Evolutionary conservation across 2,113 vertebrate genomes (phyloP), one percentile per base, ranked within the genome.

Genomic region (Syrmaticus mikado): DNA sequence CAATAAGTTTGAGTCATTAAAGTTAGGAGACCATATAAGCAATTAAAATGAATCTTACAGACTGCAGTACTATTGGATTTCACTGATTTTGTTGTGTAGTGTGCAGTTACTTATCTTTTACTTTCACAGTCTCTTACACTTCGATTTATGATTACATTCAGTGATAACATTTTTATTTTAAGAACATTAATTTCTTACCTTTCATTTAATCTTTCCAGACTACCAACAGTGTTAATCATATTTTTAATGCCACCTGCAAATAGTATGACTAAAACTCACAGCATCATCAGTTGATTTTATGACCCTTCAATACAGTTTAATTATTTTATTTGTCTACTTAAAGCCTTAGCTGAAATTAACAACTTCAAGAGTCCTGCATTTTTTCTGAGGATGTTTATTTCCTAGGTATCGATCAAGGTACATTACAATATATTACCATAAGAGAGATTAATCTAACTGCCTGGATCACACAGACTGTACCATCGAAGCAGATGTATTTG

Each of bases 281-380:
- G 36, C 27, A 87, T 76, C 18, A 66, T 73, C 48, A 15, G 21
- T 70, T 92, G 74, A 88, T 70, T 94, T 92, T 91, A 92, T 67
- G 52, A 79, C 18, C 30, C 22, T 71, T 89, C 36, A 73, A 45
- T 73, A 71, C 57, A 89, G 45, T 74, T 93, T 95, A 86, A 82
- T 92, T 92, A 74, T 34, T 90, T 91, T 92, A 93, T 90, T 94
- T 92, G 83, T 66, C 62, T 79, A 66, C 19, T 79, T 57, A 92
- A 95, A 93, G 3, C 9, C 78, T 85, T 66, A 57, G 41, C n/a
- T 89, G 58, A 90, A 84, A 93, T 90, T 66, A 82, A 70, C 36
- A 90, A 6, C 48, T 84, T 86, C 16, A 52, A 41, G 13, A 48
- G 9, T 27, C 24, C 55, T 62, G 10, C 4, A 43, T 86, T 93